phyloP scores from a whole-genome alignment of 2,113 vertebrate genomes.

The Brachyhypopomus occidentalis region DNA sequence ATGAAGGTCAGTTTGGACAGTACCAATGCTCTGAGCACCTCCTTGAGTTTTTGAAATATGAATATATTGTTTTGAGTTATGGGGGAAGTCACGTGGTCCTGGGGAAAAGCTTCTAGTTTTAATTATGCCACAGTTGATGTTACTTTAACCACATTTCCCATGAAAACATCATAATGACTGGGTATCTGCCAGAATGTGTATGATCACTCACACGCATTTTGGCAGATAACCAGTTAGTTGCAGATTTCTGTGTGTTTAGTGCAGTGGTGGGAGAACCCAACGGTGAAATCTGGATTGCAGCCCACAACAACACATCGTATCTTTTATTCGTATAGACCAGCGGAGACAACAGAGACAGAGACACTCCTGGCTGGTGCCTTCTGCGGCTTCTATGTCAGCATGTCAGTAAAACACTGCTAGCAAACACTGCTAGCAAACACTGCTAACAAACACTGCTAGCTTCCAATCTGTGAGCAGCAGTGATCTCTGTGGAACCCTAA shows the following conservation, averaged over 20 bases:
- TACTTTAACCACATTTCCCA: constrained; percentile 5
- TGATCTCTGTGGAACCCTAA: constrained; percentile 3
- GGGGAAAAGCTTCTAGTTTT: background rate
- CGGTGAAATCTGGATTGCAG: constrained; percentile 60
- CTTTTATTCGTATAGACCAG: constrained; percentile 57
- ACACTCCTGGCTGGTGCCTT: constrained; percentile 55
- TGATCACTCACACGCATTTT: background rate
- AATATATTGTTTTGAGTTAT: constrained; percentile 22
- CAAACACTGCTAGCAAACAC: constrained; percentile 38
- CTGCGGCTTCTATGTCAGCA: constrained; percentile 53
- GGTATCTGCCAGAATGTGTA: background rate
- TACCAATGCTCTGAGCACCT: background rate
- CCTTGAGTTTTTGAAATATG: constrained; percentile 29
- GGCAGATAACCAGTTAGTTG: constrained; percentile 18
- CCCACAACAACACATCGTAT: constrained; percentile 61
- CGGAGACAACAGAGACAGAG: constrained; percentile 49
- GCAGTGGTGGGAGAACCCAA: constrained; percentile 51
- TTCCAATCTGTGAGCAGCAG: constrained; percentile 1
- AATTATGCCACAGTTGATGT: background rate
- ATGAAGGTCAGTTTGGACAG: constrained; percentile 12
- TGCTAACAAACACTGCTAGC: constrained; percentile 37
- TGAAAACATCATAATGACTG: background rate
- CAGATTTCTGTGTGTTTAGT: background rate
- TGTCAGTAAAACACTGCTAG: no score
- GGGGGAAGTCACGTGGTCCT: background rate